phyloP scores from a whole-genome alignment of 1,140 invertebrate genomes.

The Dendrolimus punctatus region DNA sequence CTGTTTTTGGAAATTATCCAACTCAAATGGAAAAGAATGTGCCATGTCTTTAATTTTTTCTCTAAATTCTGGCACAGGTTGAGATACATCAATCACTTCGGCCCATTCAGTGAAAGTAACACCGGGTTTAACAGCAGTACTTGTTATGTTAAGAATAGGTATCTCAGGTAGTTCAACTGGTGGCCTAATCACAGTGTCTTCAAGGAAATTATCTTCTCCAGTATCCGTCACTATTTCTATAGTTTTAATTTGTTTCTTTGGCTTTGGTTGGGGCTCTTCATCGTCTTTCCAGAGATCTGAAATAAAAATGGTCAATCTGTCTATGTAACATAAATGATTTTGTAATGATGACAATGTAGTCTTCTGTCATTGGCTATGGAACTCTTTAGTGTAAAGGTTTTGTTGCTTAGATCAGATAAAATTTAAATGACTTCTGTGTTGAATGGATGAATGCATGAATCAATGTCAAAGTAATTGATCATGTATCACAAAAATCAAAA shows the following conservation, averaged over 20 bases:
- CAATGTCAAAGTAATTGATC: too few relatives aligned
- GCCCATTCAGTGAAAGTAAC: conserved; percentile 83
- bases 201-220: conserved; percentile 51
- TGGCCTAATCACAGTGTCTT: conserved; percentile 46
- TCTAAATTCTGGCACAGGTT: conserved; percentile 87
- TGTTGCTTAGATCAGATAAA: too few relatives aligned
- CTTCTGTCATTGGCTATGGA: too few relatives aligned
- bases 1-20: conserved; percentile 97
- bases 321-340: too few relatives aligned
- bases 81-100: conserved; percentile 85
- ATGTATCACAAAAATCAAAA: too few relatives aligned
- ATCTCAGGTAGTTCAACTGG: conserved; percentile 57
- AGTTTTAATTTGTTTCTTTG: conserved; percentile 21
- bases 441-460: too few relatives aligned
- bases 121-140: conserved; percentile 28
- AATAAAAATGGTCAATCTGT: background rate
- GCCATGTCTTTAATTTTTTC: conserved; percentile 90
- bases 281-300: conserved; percentile 61
- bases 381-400: too few relatives aligned
- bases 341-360: too few relatives aligned
- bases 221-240: conserved; percentile 24
- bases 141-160: conserved; percentile 48
- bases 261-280: conserved; percentile 28
- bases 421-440: too few relatives aligned
- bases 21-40: conserved; percentile 91